phyloP scores from a whole-genome alignment of 2,888 invertebrate genomes.

The Rhaphigaster nebulosa region DNA sequence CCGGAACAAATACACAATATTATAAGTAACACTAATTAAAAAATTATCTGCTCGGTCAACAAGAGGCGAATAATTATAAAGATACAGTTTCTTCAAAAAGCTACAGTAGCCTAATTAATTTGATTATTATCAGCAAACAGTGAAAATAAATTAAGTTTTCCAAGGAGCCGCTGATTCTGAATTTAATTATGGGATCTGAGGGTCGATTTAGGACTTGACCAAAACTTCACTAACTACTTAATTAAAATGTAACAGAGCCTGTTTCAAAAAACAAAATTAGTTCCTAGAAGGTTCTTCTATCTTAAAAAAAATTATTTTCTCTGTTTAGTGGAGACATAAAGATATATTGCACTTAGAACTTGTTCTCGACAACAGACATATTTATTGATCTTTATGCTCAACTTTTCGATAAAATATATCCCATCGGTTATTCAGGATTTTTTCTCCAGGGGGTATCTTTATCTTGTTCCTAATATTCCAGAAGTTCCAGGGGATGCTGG shows the following conservation, averaged over 20 bases:
- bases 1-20: not conserved
- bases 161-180: not conserved
- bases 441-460: no score
- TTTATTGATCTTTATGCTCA: no score
- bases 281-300: not conserved
- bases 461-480: no score
- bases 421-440: no score
- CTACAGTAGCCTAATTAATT: not conserved
- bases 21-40: not conserved
- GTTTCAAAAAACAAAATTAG: not conserved
- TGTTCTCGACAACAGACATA: not conserved
- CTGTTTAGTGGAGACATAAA: not conserved
- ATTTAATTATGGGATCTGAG: conserved; percentile 13
- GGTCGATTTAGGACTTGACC: not conserved
- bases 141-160: conserved; percentile 36
- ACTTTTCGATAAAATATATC: no score
- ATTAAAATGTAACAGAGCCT: not conserved
- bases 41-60: not conserved
- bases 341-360: not conserved
- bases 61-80: not conserved
- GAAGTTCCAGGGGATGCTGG: no score
- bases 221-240: conserved; percentile 3
- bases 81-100: conserved; percentile 23
- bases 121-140: conserved; percentile 35
- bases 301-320: not conserved